A percentile compares a stretch with the other conserved stretches of the same genome.
These are phyloP conservation scores for Hyles euphorbiae DNA, from an alignment of 1,140 invertebrate genomes.

Conservation along the genomic window DNA sequence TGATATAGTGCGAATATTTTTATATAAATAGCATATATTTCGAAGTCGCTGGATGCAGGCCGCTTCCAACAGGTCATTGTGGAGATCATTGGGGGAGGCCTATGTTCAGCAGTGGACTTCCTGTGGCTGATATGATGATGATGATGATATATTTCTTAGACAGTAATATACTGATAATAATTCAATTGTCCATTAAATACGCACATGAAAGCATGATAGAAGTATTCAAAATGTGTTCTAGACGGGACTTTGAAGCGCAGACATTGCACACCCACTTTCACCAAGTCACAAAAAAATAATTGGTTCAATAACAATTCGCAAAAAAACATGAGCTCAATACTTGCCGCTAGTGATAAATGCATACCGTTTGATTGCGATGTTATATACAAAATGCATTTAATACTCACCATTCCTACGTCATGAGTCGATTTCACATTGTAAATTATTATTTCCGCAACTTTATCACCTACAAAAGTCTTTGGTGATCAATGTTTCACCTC, in stretches of 20 bases:
- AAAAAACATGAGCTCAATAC: conserved; percentile 3
- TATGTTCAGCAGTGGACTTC: too few species aligned
- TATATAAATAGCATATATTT: too few species aligned
- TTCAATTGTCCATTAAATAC: too few species aligned
- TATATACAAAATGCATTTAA: conserved; percentile 5
- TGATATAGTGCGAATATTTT: too few species aligned
- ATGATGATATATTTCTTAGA: too few species aligned
- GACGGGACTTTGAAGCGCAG: not conserved
- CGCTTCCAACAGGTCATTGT: too few species aligned
- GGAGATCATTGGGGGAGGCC: too few species aligned
- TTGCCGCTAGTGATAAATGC: not conserved
- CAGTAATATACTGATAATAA: too few species aligned
- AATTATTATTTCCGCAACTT: conserved; percentile 25
- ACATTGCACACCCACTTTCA: conserved; percentile 3
- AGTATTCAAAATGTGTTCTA: too few species aligned
- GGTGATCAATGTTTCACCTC: not conserved
- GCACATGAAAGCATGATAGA: too few species aligned
- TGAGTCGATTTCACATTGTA: conserved; percentile 51
- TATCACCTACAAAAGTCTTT: conserved; percentile 5
- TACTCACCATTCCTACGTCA: conserved; percentile 50
- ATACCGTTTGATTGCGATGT: not conserved
- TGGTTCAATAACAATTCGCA: conserved; percentile 10
- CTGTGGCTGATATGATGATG: too few species aligned
- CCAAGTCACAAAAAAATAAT: conserved; percentile 1
- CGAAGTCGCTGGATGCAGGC: too few species aligned